Percentiles rank a stretch among this genome's conserved stretches.
Conservation (phyloP, 30 jellyfish, hydroid and myxozoan genomes). For the Cassiopea xamachana region DNA sequence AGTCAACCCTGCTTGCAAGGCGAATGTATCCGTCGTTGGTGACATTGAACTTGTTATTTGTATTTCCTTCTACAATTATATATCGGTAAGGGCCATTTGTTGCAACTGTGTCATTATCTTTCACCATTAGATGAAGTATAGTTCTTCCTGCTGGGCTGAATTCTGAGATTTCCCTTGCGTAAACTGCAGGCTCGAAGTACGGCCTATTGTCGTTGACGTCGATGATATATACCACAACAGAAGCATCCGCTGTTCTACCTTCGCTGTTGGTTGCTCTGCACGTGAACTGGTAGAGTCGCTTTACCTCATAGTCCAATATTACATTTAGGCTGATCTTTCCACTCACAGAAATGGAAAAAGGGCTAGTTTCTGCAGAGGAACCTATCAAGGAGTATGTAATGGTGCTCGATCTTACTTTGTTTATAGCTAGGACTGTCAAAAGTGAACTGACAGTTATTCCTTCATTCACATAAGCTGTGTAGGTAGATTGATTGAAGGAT, state of each 20-base stretch:
- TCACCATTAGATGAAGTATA: constrained; percentile 50
- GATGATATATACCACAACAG: constrained; percentile 63
- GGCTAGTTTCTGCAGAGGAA: constrained; percentile 50
- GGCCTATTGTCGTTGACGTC: constrained; percentile 94
- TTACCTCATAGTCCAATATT: constrained; percentile 71
- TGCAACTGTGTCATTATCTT: constrained; percentile 69
- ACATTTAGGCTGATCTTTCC: constrained; percentile 54
- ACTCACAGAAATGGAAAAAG: constrained; percentile 49
- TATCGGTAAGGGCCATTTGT: constrained; percentile 46
- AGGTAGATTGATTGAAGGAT: constrained; percentile 52
- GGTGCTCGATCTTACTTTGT: constrained; percentile 14
- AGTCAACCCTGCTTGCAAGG: constrained; percentile 49
- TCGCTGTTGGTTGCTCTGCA: constrained; percentile 79
- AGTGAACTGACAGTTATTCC: constrained; percentile 22
- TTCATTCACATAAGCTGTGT: constrained; percentile 68
- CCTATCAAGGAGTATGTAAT: constrained; percentile 43
- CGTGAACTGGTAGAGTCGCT: constrained; percentile 60
- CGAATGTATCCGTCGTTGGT: constrained; percentile 45
- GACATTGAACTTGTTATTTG: constrained; percentile 40
- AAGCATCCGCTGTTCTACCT: constrained; percentile 58
- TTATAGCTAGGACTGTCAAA: constrained; percentile 49
- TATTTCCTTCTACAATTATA: constrained; percentile 45
- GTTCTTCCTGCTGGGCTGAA: constrained; percentile 60
- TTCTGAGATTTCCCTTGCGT: constrained; percentile 70
- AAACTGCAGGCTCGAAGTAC: constrained; percentile 40